Conservation (phyloP, 2,797 vertebrate species). For the Buceros bicornis region DNA sequence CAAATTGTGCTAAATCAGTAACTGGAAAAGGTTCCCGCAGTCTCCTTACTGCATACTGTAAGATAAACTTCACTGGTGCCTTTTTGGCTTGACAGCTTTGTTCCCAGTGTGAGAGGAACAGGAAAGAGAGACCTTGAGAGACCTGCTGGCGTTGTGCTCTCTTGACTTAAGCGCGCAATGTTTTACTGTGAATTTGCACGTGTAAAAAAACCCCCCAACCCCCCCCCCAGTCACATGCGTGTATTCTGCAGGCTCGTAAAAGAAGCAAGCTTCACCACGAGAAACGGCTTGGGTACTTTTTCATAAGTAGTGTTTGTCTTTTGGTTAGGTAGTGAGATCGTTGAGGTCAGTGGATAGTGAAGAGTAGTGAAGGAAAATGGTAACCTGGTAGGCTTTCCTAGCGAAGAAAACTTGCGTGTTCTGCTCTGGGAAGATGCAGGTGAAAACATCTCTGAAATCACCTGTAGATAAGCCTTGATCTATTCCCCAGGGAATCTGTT, state of each 20-base stretch:
- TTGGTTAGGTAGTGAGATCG: background rate
- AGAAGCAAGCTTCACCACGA: background rate
- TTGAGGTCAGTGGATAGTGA: background rate
- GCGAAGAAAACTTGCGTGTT: background rate
- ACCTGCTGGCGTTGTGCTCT: background rate
- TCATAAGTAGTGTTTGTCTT: background rate
- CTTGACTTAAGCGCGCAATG: background rate
- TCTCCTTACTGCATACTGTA: background rate
- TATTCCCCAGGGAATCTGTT: background rate
- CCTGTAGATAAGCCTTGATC: background rate
- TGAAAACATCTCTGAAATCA: background rate
- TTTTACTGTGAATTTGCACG: background rate
- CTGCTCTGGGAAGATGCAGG: background rate
- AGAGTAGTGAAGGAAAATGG: background rate
- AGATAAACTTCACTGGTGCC: background rate
- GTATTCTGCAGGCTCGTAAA: background rate
- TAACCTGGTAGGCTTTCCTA: background rate
- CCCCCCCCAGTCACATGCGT: background rate
- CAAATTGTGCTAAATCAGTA: background rate
- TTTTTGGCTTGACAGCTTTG: background rate
- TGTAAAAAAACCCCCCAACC: background rate
- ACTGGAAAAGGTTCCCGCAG: background rate
- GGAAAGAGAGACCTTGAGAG: background rate
- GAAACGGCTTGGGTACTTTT: background rate
- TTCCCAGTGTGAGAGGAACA: background rate